Conservation (phyloP, 2,113 vertebrate species). For the Procapra przewalskii region DNA sequence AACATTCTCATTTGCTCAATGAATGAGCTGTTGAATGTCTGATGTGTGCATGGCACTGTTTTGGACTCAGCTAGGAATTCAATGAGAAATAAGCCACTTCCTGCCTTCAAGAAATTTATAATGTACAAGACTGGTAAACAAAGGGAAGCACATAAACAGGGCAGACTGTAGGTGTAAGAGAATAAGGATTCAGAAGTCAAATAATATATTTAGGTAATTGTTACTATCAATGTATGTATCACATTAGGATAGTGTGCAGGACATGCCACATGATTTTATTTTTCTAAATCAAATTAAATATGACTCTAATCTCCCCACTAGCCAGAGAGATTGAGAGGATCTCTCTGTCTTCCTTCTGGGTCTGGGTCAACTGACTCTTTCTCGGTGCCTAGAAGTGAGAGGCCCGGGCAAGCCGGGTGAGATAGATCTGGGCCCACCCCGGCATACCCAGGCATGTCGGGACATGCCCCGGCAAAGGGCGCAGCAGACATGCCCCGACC, state of each 20-base stretch:
- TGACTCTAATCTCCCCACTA: background rate
- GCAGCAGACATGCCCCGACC: no score
- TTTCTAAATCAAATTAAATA: slow-evolving; percentile 27
- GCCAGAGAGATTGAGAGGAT: background rate
- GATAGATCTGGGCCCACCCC: no score
- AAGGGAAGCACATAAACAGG: background rate
- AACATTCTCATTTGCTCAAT: background rate
- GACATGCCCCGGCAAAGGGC: no score
- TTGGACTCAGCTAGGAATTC: background rate
- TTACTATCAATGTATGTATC: background rate
- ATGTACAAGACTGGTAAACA: background rate
- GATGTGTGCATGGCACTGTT: background rate
- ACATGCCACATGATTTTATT: background rate
- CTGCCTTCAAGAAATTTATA: background rate
- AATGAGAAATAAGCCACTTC: background rate
- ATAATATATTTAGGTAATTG: background rate
- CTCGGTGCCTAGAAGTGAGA: background rate
- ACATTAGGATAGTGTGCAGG: background rate
- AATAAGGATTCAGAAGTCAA: background rate
- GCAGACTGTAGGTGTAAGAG: background rate
- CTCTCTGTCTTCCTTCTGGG: background rate
- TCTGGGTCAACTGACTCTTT: background rate
- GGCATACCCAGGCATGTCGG: no score
- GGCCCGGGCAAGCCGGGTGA: no score
- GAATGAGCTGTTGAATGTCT: background rate